A percentile compares a stretch with the other conserved stretches of the same genome.
Evolutionary conservation across 2,113 vertebrate genomes (phyloP).

Genomic region (Saccopteryx leptura): DNA sequence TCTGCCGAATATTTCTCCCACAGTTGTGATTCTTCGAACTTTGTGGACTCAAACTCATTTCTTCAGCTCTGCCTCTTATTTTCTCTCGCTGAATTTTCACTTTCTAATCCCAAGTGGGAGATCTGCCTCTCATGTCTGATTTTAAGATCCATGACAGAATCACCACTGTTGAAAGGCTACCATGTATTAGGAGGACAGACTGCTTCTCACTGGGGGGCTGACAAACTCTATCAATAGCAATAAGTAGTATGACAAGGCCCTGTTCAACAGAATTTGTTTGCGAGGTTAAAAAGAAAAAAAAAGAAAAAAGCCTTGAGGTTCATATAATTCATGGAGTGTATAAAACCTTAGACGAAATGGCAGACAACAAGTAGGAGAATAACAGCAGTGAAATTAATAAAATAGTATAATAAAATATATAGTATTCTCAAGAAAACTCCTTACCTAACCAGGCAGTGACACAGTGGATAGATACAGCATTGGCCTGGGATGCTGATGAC

Average conservation of each 20-base stretch:
- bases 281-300: neutral
- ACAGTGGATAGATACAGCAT: too few species aligned
- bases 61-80: neutral
- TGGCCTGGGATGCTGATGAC: too few species aligned
- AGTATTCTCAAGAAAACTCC: neutral
- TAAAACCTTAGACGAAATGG: neutral
- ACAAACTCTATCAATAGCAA: neutral
- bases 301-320: neutral
- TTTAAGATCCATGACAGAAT: neutral
- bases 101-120: neutral
- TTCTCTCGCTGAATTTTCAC: neutral
- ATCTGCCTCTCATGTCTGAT: neutral
- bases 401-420: neutral
- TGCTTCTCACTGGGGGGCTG: neutral
- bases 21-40: neutral
- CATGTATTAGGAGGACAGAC: rapidly evolving
- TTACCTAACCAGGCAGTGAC: neutral
- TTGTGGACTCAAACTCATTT: neutral
- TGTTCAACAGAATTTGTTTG: neutral
- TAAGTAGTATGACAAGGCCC: neutral
- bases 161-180: neutral
- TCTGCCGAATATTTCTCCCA: neutral
- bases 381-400: neutral
- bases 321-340: neutral
- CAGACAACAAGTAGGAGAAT: neutral